Evolutionary conservation across 2,113 vertebrate genomes (phyloP), one percentile per base, ranked within the genome.

Genomic region (Plestiodon gilberti): DNA sequence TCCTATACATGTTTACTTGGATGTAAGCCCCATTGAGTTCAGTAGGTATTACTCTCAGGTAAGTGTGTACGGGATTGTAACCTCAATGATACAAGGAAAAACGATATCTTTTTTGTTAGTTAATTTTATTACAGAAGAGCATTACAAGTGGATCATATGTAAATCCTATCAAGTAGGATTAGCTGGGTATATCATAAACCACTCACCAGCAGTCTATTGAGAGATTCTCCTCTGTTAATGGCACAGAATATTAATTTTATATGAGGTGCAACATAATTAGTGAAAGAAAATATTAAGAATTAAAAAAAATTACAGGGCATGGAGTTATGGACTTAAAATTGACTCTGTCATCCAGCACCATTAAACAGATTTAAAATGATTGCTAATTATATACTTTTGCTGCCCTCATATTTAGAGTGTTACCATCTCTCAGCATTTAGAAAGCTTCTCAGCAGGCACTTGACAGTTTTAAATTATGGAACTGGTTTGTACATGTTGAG

Each of bases 351-450:
- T 84, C 30, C 67, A 78, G 33, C 35, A 52, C 61, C 65, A 65
- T 77, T 65, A 77, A 84, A 10, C 73, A 76, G 25, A 62, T 69
- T 81, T 18, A 67, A 67, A 67, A 28, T 52, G 17, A 28, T 65
- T 84, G 59, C 59, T 84, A 48, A 76, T 76, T 76, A 52, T 48
- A 84, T 33, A 84, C 28, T 84, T 76, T 82, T 89, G 77, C 77
- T 22, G 43, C 52, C 3, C 3, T 83, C 25, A 6, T 82, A 35
- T 83, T 90, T 77, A 89, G 30, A 82, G 61, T 30, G 23, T 78
- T 78, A n/a, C 30, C 11, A 84, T 76, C 43, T 52, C 40, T 77
- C 30, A 33, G 6, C 61, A 65, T 76, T 76, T 62, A 85, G 23
- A 35, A 67, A 55, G 43, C 43, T 55, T 78, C 43, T 69, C 74